Base-by-base conservation (phyloP, 1,140 invertebrate species). In the Drosophila mojavensis region DNA sequence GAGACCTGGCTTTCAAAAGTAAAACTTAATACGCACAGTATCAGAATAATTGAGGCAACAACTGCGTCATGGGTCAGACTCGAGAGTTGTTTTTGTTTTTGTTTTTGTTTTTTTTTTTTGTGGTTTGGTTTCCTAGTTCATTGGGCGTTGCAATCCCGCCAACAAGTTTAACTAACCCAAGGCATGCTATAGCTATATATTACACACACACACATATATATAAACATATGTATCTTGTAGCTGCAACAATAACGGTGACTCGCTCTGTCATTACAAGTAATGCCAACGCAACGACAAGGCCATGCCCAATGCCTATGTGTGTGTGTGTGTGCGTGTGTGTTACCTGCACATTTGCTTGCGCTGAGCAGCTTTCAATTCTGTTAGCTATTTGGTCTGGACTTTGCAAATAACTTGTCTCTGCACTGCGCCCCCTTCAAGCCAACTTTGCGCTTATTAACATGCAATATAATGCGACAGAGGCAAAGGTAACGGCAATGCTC, bases 201-300 rank as follows among this genome's bases (percentile, higher is more conserved):
- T 43, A 43, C 33, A 7, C 28, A 30, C 28, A 1, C 41, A 45
- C 26, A 47, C 10, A 17, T 17, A 6, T 30, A 5, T 10, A 30
- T 3, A 30, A 2, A 51, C 13, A 64, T 5, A 30, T 28, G 48
- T 67, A 66, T 66, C 11, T 60, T 60, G 41, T 47, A 13, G 50
- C 39, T 69, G 62, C 70, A 48, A 56, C 79, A 62, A 72, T 74
- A 86, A 79, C 83, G 69, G 79, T 59, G 24, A 66, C 53, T 70
- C 56, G 70, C 63, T 73, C 70, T 51, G 68, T 66, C 65, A 78
- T 82, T 82, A 79, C 41, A 41, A 67, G 48, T 60, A 47, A 64
- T 78, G 63, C 61, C 73, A 71, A 48, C 15, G 74, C 71, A 70
- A 64, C 61, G 61, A 48, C 83, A 88, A 89, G 83, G 83, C 80